phyloP scores from a whole-genome alignment of 2,888 invertebrate species.

The Pachydiplax longipennis region DNA sequence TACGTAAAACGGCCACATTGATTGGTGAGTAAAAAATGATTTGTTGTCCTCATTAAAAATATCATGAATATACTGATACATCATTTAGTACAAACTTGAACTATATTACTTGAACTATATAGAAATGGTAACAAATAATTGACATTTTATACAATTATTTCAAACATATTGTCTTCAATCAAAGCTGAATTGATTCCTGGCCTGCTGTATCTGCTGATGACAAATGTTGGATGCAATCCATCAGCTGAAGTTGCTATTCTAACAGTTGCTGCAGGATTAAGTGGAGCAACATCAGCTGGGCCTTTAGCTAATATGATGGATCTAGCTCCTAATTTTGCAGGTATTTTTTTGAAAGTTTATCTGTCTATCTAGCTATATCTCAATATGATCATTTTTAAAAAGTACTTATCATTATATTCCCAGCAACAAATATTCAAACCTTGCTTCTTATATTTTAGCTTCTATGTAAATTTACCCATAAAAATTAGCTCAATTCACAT shows the following conservation, averaged over 20 bases:
- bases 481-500: no score
- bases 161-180: not conserved
- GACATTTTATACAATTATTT: no score
- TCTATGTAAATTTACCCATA: no score
- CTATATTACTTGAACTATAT: no score
- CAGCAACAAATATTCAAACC: no score
- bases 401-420: no score
- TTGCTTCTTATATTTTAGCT: no score
- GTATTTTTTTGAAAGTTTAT: not conserved
- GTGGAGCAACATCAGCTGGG: conserved; percentile 36
- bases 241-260: conserved; percentile 37
- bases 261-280: conserved; percentile 13
- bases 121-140: no score
- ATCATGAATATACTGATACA: no score
- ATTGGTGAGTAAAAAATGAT: not conserved
- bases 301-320: conserved; percentile 42
- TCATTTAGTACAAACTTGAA: no score
- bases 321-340: conserved; percentile 46
- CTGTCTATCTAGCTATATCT: not conserved
- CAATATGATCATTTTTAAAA: not conserved
- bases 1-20: conserved; percentile 15
- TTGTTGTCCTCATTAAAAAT: no score
- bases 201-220: conserved; percentile 29
- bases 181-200: conserved; percentile 30
- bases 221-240: conserved; percentile 33